These are phyloP conservation scores for Ophthalmolycus amberensis DNA, from an alignment of 2,113 vertebrate species.

Conservation along the genomic window DNA sequence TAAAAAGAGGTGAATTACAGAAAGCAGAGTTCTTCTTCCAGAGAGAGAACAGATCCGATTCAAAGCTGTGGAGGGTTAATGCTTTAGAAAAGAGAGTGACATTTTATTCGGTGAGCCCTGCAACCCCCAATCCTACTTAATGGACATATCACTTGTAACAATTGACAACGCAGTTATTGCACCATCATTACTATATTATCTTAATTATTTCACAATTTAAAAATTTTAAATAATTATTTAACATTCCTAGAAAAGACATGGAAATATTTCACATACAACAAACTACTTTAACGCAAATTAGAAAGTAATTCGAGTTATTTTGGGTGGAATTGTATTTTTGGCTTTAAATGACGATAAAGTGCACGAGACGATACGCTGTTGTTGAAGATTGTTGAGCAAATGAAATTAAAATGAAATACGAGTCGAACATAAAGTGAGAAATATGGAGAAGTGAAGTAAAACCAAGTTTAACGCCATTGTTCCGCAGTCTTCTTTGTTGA, in stretches of 20 bases:
- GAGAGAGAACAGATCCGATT: not conserved
- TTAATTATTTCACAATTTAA: not conserved
- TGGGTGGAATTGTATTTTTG: not conserved
- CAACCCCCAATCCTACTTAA: slow-evolving; percentile 2
- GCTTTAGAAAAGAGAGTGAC: not conserved
- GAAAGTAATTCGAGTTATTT: not conserved
- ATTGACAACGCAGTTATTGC: slow-evolving; percentile 41
- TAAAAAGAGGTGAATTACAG: not conserved
- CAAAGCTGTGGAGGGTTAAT: not conserved
- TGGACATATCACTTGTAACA: slow-evolving; percentile 25
- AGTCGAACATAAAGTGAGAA: not conserved
- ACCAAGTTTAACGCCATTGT: slow-evolving; percentile 92
- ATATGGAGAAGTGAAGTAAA: slow-evolving; percentile 49
- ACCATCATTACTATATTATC: not conserved
- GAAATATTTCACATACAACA: not conserved
- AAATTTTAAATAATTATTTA: not conserved
- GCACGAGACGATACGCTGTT: rapidly evolving
- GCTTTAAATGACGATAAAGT: not conserved
- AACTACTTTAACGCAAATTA: not conserved
- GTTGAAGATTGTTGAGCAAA: not conserved
- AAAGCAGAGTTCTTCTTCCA: not conserved
- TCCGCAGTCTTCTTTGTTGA: slow-evolving; percentile 92
- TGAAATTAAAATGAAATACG: not conserved
- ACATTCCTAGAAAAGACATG: not conserved
- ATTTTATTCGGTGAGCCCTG: not conserved